Conservation (phyloP, 2,113 vertebrate genomes). For the Thalassarche chlororhynchos region DNA sequence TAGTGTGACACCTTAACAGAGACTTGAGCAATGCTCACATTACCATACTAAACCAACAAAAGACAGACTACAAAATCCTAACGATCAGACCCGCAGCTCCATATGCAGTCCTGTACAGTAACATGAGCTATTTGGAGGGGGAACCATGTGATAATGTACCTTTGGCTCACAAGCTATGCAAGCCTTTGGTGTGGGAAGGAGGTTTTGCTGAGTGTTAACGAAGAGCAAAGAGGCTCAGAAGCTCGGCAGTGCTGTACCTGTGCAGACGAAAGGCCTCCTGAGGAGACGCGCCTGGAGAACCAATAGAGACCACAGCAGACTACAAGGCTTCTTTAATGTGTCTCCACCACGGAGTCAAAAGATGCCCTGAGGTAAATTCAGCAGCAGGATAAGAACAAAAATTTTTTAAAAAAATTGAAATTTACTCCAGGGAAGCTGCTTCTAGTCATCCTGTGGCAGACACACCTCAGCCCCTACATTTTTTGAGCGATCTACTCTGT, state of each 20-base stretch:
- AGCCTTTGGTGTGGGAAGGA: neutral
- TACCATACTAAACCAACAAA: neutral
- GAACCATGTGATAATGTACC: neutral
- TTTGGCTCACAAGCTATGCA: neutral
- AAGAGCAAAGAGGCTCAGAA: neutral
- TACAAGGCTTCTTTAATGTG: neutral
- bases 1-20: neutral
- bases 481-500: neutral
- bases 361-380: neutral
- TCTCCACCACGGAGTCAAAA: neutral
- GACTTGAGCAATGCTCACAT: neutral
- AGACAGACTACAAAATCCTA: neutral
- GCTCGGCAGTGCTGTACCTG: neutral
- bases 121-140: neutral
- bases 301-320: neutral
- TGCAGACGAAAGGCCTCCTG: neutral
- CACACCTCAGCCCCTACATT: neutral
- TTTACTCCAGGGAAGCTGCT: neutral
- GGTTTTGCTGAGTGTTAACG: neutral
- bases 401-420: neutral
- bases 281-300: conserved; percentile 49
- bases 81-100: neutral
- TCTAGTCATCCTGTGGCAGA: neutral
- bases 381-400: neutral
- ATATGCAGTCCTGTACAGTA: neutral